A percentile compares a stretch with the other conserved stretches of the same genome.
phyloP scores from a whole-genome alignment of 2,113 vertebrate genomes.

The Scolopax mira region DNA sequence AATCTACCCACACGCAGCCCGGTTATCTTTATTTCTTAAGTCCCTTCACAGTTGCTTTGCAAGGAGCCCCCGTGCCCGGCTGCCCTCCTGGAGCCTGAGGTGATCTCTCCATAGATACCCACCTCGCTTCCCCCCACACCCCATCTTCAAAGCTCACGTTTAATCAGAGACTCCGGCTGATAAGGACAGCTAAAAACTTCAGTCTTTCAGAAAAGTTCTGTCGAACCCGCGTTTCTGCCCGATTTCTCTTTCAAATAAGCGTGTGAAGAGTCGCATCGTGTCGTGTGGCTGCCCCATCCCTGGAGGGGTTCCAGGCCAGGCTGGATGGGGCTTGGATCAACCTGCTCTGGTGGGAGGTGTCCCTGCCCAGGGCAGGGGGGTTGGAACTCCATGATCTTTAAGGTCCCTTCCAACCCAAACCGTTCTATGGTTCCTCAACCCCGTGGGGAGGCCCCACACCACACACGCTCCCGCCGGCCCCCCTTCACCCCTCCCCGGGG shows the following conservation, averaged over 20 bases:
- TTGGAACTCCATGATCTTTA: too few species aligned
- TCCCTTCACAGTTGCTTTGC: rapidly evolving
- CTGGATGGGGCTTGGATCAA: too few species aligned
- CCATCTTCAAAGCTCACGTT: rapidly evolving
- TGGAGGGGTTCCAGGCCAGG: too few species aligned
- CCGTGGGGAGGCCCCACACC: not conserved
- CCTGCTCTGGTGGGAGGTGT: too few species aligned
- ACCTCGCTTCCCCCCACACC: not conserved
- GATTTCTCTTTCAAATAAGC: rapidly evolving
- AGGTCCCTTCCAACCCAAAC: too few species aligned
- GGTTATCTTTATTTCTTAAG: not conserved
- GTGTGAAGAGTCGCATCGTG: rapidly evolving
- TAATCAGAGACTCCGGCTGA: rapidly evolving
- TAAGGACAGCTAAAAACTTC: not conserved
- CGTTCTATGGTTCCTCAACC: too few species aligned
- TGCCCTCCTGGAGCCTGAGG: rapidly evolving
- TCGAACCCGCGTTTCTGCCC: rapidly evolving
- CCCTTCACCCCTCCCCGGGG: not conserved
- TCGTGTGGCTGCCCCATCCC: too few species aligned
- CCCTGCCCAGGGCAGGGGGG: too few species aligned
- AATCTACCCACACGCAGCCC: not conserved
- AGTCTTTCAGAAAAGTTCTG: rapidly evolving
- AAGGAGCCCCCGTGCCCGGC: rapidly evolving
- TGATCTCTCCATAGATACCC: rapidly evolving
- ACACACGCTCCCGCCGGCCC: too few species aligned